phyloP scores from a whole-genome alignment of 1,140 invertebrate genomes.

The Samia ricini region DNA sequence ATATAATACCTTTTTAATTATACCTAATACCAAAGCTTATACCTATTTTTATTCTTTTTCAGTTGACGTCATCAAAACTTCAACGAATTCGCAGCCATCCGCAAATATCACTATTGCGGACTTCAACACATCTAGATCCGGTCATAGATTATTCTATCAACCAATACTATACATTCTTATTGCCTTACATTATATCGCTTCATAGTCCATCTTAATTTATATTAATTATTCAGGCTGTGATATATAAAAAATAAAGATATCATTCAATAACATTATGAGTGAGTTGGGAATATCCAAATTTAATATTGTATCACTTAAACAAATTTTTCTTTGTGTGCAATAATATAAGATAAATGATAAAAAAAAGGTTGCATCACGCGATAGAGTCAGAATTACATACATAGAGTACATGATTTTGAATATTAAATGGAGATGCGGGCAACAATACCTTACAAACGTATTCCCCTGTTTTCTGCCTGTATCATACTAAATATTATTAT shows the following conservation, averaged over 20 bases:
- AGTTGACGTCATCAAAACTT: constrained; percentile 57
- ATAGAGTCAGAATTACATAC: too few species aligned
- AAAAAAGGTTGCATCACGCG: too few species aligned
- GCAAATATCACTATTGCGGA: constrained; percentile 40
- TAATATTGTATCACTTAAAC: not conserved
- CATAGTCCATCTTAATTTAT: constrained; percentile 26
- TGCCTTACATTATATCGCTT: constrained; percentile 30
- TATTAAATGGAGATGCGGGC: too few species aligned
- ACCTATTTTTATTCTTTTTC: constrained; percentile 35
- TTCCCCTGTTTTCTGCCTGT: too few species aligned
- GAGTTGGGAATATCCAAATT: not conserved
- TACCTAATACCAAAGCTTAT: too few species aligned
- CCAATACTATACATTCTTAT: constrained; percentile 20
- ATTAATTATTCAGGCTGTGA: constrained; percentile 62
- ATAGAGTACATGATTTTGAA: too few species aligned
- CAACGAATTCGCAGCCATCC: constrained; percentile 38
- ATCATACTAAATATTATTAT: too few species aligned
- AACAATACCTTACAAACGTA: too few species aligned
- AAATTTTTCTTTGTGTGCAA: not conserved
- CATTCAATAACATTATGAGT: constrained; percentile 6
- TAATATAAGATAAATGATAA: too few species aligned
- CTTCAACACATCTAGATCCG: constrained; percentile 32
- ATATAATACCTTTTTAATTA: too few species aligned
- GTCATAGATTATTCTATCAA: constrained; percentile 5
- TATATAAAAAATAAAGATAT: constrained; percentile 39